Evolutionary conservation across 2,888 invertebrate genomes (phyloP).

Genomic region (Monoplex corrugatus): DNA sequence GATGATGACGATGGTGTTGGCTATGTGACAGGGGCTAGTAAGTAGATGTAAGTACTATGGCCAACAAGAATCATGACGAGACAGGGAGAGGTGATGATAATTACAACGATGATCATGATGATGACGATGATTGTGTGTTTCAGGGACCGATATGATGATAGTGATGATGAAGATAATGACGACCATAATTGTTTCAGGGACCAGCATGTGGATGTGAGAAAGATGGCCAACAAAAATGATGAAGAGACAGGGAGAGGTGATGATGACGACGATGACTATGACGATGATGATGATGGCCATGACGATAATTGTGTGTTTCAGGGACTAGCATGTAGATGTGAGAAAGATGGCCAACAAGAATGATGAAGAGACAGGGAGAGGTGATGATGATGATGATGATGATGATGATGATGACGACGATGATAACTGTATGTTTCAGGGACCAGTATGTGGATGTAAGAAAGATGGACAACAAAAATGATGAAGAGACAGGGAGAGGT

Average conservation of each 20-base stretch:
- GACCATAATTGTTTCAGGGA: background rate
- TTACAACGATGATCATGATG: background rate
- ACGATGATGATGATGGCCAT: background rate
- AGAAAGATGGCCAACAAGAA: background rate
- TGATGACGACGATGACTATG: background rate
- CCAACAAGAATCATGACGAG: background rate
- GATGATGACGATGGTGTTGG: too few relatives aligned
- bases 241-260: background rate
- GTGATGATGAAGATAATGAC: background rate
- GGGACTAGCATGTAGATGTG: background rate
- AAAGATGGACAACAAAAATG: background rate
- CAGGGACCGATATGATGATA: background rate
- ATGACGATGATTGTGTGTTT: background rate
- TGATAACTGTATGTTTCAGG: background rate
- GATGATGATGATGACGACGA: background rate
- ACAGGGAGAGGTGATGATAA: background rate
- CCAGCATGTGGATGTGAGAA: background rate
- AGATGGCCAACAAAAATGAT: background rate
- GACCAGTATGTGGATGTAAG: background rate
- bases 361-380: background rate
- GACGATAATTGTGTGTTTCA: background rate
- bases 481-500: slow-evolving; percentile 38
- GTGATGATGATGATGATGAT: slow-evolving; percentile 5
- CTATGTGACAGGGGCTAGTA: too few relatives aligned
- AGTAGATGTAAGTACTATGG: too few relatives aligned